Conservation (phyloP, 2,797 vertebrate genomes). For the Potorous gilbertii region DNA sequence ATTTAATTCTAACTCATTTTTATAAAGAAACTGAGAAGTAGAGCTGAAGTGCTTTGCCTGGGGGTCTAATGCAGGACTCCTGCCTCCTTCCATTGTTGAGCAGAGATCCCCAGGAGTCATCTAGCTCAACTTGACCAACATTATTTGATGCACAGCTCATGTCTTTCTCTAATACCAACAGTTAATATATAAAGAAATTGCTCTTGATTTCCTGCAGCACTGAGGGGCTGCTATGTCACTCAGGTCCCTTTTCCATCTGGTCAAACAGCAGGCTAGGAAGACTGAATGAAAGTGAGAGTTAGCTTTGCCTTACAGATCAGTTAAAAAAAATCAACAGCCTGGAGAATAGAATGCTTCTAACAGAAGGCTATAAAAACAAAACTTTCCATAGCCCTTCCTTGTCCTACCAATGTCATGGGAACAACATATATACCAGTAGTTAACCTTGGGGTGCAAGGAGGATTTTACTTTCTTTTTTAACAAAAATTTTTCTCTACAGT, state of each 20-base stretch:
- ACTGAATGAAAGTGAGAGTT: not conserved
- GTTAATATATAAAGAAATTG: not conserved
- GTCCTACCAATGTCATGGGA: not conserved
- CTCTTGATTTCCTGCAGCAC: not conserved
- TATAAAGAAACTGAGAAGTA: not conserved
- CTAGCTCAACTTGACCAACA: not conserved
- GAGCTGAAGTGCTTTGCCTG: not conserved
- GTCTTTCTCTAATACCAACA: not conserved
- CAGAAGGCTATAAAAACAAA: not conserved
- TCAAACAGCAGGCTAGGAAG: slow-evolving; percentile 9
- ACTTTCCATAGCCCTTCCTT: slow-evolving; percentile 7
- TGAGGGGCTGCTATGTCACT: not conserved
- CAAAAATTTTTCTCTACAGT: not conserved
- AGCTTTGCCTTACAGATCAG: not conserved
- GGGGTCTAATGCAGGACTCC: not conserved
- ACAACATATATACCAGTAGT: not conserved
- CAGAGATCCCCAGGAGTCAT: not conserved
- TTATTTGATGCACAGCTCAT: not conserved
- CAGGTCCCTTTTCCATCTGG: slow-evolving; percentile 13
- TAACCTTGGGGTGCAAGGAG: not conserved
- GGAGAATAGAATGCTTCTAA: not conserved
- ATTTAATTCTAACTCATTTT: not conserved
- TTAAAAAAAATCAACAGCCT: not conserved
- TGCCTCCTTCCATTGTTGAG: not conserved
- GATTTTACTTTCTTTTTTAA: slow-evolving; percentile 16